Evolutionary conservation across 2,113 vertebrate genomes (phyloP).

Genomic region (Ophthalmolycus amberensis): DNA sequence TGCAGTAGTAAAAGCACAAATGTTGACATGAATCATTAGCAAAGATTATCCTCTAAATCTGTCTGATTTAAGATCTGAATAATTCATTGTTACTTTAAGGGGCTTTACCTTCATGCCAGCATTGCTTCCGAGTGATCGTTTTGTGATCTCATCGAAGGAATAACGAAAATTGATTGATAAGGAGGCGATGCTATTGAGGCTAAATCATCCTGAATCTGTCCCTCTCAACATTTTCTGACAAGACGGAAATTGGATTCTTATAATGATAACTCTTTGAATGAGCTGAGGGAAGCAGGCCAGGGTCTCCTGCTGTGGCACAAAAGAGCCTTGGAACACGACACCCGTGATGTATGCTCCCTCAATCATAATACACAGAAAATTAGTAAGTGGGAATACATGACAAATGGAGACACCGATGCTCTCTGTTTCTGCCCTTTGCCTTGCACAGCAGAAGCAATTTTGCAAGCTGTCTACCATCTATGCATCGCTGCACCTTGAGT

Average conservation of each 20-base stretch:
- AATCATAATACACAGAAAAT: slow-evolving; percentile 19
- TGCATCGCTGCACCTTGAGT: slow-evolving; percentile 44
- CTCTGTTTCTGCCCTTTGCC: slow-evolving; percentile 32
- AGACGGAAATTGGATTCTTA: slow-evolving; percentile 50
- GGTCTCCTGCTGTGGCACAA: slow-evolving; percentile 2
- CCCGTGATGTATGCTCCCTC: slow-evolving; percentile 25
- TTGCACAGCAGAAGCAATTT: slow-evolving; percentile 34
- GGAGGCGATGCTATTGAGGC: neutral
- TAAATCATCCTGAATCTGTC: slow-evolving; percentile 6
- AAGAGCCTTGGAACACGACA: slow-evolving; percentile 25
- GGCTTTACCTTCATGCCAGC: neutral
- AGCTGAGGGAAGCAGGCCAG: slow-evolving; percentile 10
- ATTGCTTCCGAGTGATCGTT: neutral
- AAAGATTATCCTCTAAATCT: neutral
- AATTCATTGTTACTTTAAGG: neutral
- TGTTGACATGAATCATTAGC: neutral
- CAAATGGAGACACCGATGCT: slow-evolving; percentile 28
- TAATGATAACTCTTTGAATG: slow-evolving; percentile 42
- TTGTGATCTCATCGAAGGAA: neutral
- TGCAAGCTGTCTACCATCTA: slow-evolving; percentile 30
- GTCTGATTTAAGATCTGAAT: neutral
- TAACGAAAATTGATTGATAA: neutral
- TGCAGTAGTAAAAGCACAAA: neutral
- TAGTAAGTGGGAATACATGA: slow-evolving; percentile 25
- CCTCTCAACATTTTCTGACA: slow-evolving; percentile 54